These are phyloP conservation scores for Corbicula japonica DNA, from an alignment of 2,888 invertebrate genomes.

Conservation along the genomic window DNA sequence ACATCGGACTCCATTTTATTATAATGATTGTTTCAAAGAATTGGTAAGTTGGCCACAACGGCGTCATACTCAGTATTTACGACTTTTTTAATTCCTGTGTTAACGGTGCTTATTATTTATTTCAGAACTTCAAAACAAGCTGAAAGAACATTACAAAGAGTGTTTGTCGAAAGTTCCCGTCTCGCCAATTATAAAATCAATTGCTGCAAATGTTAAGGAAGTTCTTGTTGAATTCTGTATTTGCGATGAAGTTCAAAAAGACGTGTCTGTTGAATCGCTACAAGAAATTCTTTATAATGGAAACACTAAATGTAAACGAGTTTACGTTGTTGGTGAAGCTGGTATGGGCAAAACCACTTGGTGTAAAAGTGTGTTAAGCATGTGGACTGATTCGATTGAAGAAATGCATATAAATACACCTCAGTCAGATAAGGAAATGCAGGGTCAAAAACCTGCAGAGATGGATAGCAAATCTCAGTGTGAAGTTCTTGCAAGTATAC, in stretches of 20 bases:
- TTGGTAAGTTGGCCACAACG: too few species aligned
- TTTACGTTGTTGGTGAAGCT: neutral
- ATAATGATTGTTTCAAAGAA: too few species aligned
- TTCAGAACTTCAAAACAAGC: neutral
- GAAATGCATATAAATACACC: too few species aligned
- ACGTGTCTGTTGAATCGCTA: neutral
- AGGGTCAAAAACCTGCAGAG: too few species aligned
- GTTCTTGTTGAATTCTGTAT: neutral
- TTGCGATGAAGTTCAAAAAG: neutral
- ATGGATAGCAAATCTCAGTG: too few species aligned
- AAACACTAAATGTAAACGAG: neutral
- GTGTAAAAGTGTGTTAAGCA: conserved; percentile 3
- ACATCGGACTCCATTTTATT: too few species aligned
- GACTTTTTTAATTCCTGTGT: too few species aligned
- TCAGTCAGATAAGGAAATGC: too few species aligned
- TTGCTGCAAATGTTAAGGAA: neutral
- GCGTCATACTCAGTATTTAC: too few species aligned
- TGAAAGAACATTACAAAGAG: neutral
- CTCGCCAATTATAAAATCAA: neutral
- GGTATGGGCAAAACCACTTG: conserved; percentile 7
- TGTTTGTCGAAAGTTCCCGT: conserved; percentile 2
- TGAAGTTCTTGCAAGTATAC: too few species aligned
- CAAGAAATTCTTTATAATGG: neutral
- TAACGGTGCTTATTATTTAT: too few species aligned
- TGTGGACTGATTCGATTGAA: neutral